Base-by-base conservation (phyloP, 2,888 invertebrate species). In the Ophion ellenae region DNA sequence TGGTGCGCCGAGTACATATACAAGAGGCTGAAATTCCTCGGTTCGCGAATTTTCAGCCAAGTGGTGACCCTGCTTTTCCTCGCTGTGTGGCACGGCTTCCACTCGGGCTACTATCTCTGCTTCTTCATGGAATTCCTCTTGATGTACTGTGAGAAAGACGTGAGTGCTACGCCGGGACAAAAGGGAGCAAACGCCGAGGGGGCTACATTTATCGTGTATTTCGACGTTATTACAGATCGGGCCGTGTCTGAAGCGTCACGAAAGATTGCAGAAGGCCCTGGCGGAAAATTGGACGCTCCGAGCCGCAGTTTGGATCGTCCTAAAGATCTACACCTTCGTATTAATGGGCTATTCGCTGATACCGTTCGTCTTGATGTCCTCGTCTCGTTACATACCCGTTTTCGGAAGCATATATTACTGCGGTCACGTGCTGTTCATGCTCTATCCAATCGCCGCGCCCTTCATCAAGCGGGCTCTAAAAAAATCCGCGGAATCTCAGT, bases 1-100 rank as follows among this genome's bases (percentile, higher is more conserved):
- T 99, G 99, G 97, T 97, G 98, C 82, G 97, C 97, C 0, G 97
- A 98, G 94, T 99, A 99, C 93, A 95, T 99, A 32, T 99, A 98
- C 95, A 99, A 99, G 93, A 95, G 99, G 3, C 95, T 99, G 64
- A 97, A 97, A 92, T 99, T 99, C 94, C 95, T 99, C 71, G 98
- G 98, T 70, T 95, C 88, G 6, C 93, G 91, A 71, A 85, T 95
- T 63, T 94, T 96, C 2, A 99, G 99, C 87, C 99, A 99, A 94
- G 95, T 96, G 0, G 95, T 96, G 0, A 97, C 99, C 0, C 94
- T 99, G 63, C 81, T 96, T 0, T 99, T 99, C 94, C 95, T 99
- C 61, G 98, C 99, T 0, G 92, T 99, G 0, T 99, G 99, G 99
- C 99, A 99, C 94, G 99, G 99, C 14, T 96, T 98, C 77, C 97